These are phyloP conservation scores for Microcaecilia unicolor DNA, from an alignment of 2,797 vertebrate species.

Conservation along the genomic window DNA sequence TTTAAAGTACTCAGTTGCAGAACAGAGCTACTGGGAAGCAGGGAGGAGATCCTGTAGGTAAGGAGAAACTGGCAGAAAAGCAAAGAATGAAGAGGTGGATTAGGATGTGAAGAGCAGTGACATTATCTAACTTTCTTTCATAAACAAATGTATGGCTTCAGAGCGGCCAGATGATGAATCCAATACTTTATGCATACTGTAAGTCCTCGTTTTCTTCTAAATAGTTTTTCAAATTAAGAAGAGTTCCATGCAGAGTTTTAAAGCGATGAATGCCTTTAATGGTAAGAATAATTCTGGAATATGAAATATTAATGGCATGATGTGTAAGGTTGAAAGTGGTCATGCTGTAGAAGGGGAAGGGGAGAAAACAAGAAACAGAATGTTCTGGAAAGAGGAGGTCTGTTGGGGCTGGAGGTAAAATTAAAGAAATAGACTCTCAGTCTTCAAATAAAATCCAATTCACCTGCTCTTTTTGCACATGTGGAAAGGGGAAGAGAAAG, in stretches of 20 bases:
- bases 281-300: background rate
- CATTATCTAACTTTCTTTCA: background rate
- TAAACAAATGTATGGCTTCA: conserved; percentile 12
- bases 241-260: background rate
- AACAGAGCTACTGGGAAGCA: background rate
- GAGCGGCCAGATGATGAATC: background rate
- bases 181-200: conserved; percentile 22
- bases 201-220: background rate
- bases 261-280: background rate
- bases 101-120: background rate
- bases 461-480: no score
- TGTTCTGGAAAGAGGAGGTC: no score
- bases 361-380: no score
- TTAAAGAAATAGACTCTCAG: no score
- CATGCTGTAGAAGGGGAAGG: background rate
- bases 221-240: no score
- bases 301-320: background rate
- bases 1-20: no score
- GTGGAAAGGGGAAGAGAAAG: no score
- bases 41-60: background rate
- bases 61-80: conserved; percentile 1
- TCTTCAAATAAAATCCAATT: no score
- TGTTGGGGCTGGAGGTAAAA: no score
- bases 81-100: conserved; percentile 13
- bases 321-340: fast-evolving